A percentile compares a stretch with the other conserved stretches of the same genome.
Conservation (phyloP, 2,888 invertebrate genomes). For the Opisthograptis luteolata region DNA sequence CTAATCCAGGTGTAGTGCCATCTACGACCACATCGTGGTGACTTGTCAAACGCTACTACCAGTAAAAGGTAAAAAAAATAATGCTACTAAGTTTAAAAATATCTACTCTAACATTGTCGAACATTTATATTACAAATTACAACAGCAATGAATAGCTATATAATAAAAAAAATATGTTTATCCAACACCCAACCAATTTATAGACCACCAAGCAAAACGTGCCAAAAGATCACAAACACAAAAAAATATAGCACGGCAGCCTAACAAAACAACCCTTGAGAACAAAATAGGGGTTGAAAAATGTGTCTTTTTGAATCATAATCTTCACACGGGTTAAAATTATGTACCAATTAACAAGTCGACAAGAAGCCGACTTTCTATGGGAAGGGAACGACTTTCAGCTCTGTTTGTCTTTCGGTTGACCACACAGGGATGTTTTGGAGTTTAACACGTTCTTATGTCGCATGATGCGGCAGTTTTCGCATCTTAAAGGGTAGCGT, state of each 20-base stretch:
- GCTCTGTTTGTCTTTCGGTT: slow-evolving; percentile 47
- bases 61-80: too few relatives aligned
- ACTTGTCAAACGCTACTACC: too few relatives aligned
- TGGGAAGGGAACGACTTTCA: slow-evolving; percentile 64
- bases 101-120: too few relatives aligned
- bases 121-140: too few relatives aligned
- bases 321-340: slow-evolving; percentile 68
- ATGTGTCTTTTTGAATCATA: slow-evolving; percentile 38
- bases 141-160: not conserved
- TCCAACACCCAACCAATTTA: slow-evolving; percentile 25
- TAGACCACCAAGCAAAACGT: slow-evolving; percentile 57
- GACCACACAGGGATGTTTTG: slow-evolving; percentile 31
- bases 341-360: slow-evolving; percentile 70
- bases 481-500: too few relatives aligned
- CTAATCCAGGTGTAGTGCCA: too few relatives aligned
- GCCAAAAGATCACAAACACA: slow-evolving; percentile 55
- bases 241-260: slow-evolving; percentile 59
- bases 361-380: slow-evolving; percentile 57
- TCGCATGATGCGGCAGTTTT: too few relatives aligned
- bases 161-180: slow-evolving; percentile 14
- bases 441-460: too few relatives aligned
- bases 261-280: slow-evolving; percentile 67
- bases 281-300: slow-evolving; percentile 44
- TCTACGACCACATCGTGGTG: too few relatives aligned
- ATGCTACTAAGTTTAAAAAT: too few relatives aligned